These are phyloP conservation scores for Neofelis nebulosa DNA, from an alignment of 2,113 vertebrate genomes.

Conservation along the genomic window DNA sequence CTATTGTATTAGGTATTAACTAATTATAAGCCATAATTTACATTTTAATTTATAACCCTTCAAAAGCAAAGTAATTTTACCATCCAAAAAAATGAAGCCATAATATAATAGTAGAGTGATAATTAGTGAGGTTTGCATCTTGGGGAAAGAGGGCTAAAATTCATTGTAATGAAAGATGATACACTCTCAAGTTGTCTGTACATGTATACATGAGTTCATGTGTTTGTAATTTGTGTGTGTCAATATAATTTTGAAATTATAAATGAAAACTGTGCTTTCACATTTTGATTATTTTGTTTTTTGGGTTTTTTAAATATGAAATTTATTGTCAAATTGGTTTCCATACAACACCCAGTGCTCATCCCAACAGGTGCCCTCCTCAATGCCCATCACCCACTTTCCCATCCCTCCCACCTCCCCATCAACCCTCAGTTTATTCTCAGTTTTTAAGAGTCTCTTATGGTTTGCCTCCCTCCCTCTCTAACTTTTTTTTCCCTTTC, in stretches of 20 bases:
- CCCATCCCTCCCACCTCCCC: too few species aligned
- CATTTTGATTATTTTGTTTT: neutral
- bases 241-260: neutral
- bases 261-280: neutral
- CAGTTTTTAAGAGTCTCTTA: too few species aligned
- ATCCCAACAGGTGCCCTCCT: too few species aligned
- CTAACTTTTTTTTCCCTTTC: too few species aligned
- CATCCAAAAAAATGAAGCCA: neutral
- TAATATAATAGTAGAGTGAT: neutral
- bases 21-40: neutral
- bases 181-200: neutral
- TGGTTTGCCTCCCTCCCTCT: too few species aligned
- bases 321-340: too few species aligned
- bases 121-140: neutral
- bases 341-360: too few species aligned
- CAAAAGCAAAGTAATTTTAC: neutral
- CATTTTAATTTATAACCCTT: neutral
- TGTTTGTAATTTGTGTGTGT: neutral
- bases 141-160: neutral
- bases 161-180: neutral
- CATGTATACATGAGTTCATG: neutral
- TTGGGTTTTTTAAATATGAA: too few species aligned
- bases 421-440: too few species aligned
- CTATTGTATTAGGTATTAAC: neutral
- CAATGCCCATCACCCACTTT: too few species aligned